A percentile compares a stretch with the other conserved stretches of the same genome.
phyloP scores from a whole-genome alignment of 2,888 invertebrate species.

The Metellina segmentata region DNA sequence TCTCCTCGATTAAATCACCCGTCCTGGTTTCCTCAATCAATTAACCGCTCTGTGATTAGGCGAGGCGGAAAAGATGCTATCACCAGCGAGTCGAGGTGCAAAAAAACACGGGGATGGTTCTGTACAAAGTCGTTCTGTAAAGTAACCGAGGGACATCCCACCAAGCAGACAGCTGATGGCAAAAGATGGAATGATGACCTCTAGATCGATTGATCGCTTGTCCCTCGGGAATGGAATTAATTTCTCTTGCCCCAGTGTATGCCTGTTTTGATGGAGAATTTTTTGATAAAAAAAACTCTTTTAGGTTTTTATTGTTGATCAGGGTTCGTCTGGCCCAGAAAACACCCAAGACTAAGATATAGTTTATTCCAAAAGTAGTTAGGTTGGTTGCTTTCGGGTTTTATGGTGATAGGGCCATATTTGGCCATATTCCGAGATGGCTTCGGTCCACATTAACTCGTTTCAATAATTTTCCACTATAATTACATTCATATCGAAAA shows the following conservation, averaged over 20 bases:
- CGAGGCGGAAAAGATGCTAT: slow-evolving; percentile 18
- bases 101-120: slow-evolving; percentile 5
- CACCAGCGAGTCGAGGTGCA: neutral
- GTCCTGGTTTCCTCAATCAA: slow-evolving; percentile 30
- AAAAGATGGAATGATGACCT: slow-evolving; percentile 7
- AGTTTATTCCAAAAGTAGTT: no score
- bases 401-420: no score
- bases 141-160: neutral
- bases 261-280: no score
- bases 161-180: neutral
- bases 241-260: neutral
- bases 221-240: neutral
- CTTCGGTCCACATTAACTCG: no score
- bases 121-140: neutral
- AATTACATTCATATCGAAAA: no score
- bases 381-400: no score
- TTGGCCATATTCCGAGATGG: no score
- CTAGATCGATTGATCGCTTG: neutral
- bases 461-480: no score
- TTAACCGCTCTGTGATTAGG: slow-evolving; percentile 46
- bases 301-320: no score
- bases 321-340: no score
- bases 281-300: no score
- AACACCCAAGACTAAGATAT: no score
- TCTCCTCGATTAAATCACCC: slow-evolving; percentile 20